Evolutionary conservation across 2,113 vertebrate species (phyloP), one percentile per base, ranked within the genome.

Genomic region (Zapus hudsonius): DNA sequence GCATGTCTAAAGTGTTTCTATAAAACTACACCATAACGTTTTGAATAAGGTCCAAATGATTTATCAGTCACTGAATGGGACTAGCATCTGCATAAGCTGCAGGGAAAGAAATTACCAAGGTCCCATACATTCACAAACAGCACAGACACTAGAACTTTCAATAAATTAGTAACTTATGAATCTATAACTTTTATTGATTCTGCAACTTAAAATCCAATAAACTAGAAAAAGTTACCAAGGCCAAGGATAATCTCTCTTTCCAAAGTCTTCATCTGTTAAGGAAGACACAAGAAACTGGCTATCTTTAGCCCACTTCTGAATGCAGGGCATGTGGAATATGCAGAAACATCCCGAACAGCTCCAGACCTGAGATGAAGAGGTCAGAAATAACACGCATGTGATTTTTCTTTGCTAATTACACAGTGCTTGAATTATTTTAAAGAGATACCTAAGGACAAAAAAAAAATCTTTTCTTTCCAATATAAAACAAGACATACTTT

Each of bases 271-370:
- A 84, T 99, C 99, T 0, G 98, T 99, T 96, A 98, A 96, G 5
- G 99, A 99, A 94, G 99, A 99, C 0, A 99, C 97, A 80, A 99
- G 98, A 97, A 99, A 99, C 88, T 98, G 98, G 3, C 99, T 99
- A 96, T 99, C 99, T 92, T 98, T 98, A 74, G 99, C 99, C 99
- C 99, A 99, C 84, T 99, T 99, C 91, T 99, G 99, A 87, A 99
- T 99, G 84, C 99, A 99, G 17, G 98, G 98, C 94, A 99, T 98
- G 96, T 99, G 99, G 98, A 99, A 99, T 97, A 99, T 99, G 94
- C 99, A 99, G 98, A 99, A 99, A 92, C 99, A 99, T 61, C 99
- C 98, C 88, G 96, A 98, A 96, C 99, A 99, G 95, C 99, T 99
- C 99, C 99, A 99, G 93, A 99, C 98, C 99, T 99, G 96, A 52